Percentiles rank a stretch among this genome's conserved stretches.
phyloP scores from a whole-genome alignment of 2,888 invertebrate species.

The Drosophila borealis region DNA sequence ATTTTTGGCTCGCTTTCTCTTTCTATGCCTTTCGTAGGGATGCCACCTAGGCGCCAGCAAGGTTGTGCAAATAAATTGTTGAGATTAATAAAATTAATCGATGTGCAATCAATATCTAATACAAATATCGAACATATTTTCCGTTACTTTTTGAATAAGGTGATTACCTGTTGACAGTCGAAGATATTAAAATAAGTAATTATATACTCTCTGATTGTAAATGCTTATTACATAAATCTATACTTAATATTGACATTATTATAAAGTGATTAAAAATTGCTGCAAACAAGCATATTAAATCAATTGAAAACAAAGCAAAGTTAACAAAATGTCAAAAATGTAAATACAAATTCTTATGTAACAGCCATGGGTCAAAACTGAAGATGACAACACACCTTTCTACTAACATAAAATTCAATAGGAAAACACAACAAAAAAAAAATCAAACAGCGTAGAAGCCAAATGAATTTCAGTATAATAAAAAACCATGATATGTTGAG shows the following conservation, averaged over 20 bases:
- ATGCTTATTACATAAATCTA: background rate
- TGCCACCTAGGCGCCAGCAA: slow-evolving; percentile 2
- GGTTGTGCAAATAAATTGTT: background rate
- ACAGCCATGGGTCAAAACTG: slow-evolving; percentile 12
- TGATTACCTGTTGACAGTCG: too few species aligned
- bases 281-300: slow-evolving; percentile 28
- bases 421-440: slow-evolving; percentile 31
- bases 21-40: background rate
- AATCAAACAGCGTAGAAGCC: slow-evolving; percentile 41
- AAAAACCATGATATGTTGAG: slow-evolving; percentile 30
- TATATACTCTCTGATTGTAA: too few species aligned
- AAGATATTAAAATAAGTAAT: too few species aligned
- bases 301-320: slow-evolving; percentile 42
- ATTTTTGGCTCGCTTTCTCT: background rate
- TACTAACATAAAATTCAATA: slow-evolving; percentile 38
- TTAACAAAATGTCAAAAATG: slow-evolving; percentile 25
- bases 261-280: slow-evolving; percentile 22
- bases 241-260: slow-evolving; percentile 25
- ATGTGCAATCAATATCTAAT: too few species aligned
- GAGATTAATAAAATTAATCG: too few species aligned
- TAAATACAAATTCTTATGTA: slow-evolving; percentile 60
- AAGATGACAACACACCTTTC: slow-evolving; percentile 52
- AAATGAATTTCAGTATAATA: slow-evolving; percentile 31
- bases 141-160: too few species aligned
- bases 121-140: too few species aligned